Percentiles rank a stretch among this genome's conserved stretches.
Conservation (phyloP, 2,888 invertebrate species). For the Drosophila anomalata region DNA sequence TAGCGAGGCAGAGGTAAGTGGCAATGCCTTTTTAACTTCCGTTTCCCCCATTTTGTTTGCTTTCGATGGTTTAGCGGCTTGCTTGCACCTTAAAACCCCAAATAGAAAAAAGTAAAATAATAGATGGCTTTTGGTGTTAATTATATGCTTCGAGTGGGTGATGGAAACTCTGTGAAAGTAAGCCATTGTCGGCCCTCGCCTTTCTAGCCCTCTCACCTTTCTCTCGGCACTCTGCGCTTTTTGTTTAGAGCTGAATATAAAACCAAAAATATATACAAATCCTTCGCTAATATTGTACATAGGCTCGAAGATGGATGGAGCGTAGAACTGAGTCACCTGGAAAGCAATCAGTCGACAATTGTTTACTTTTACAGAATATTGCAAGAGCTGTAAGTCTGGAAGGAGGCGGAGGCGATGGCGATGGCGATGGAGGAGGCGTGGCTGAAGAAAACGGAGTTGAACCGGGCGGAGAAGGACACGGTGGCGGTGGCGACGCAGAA, state of each 20-base stretch:
- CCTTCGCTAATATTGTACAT: slow-evolving; percentile 39
- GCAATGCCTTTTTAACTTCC: slow-evolving; percentile 1
- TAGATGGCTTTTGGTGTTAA: slow-evolving; percentile 65
- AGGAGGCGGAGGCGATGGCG: slow-evolving; percentile 35
- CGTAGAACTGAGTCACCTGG: slow-evolving; percentile 53
- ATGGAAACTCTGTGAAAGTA: slow-evolving; percentile 75
- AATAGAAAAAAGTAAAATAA: background rate
- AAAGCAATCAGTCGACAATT: slow-evolving; percentile 84
- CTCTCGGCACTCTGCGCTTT: slow-evolving; percentile 32
- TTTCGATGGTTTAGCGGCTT: slow-evolving; percentile 33
- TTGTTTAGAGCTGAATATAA: slow-evolving; percentile 23
- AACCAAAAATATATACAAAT: background rate
- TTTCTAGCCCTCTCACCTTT: slow-evolving; percentile 33
- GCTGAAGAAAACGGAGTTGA: slow-evolving; percentile 17
- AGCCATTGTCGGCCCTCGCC: slow-evolving; percentile 83
- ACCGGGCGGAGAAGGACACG: slow-evolving; percentile 18
- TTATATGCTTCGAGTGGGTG: slow-evolving; percentile 12
- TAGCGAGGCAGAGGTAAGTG: slow-evolving; percentile 61
- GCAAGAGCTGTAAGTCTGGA: slow-evolving; percentile 79
- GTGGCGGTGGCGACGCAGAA: background rate
- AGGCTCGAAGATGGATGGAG: slow-evolving; percentile 30
- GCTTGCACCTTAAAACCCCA: slow-evolving; percentile 20
- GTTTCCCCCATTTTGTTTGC: slow-evolving; percentile 3
- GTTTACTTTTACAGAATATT: slow-evolving; percentile 84
- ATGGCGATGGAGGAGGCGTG: slow-evolving; percentile 15